Base-by-base conservation (phyloP, 2,797 vertebrate genomes). In the Spheniscus humboldti region DNA sequence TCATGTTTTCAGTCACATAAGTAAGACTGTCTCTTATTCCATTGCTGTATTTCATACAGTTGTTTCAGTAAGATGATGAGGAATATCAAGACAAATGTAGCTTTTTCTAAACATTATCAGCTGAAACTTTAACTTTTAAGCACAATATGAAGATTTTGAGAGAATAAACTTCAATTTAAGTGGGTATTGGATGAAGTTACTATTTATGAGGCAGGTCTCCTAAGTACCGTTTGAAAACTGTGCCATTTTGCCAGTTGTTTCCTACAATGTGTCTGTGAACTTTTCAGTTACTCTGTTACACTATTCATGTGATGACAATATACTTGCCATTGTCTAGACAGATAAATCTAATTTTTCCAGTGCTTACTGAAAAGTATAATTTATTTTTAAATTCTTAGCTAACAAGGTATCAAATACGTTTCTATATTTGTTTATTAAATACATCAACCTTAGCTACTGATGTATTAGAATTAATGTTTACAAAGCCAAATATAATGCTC, bases 401-500 rank as follows among this genome's bases (percentile, higher is more conserved):
- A 79, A 11, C 20, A 94, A 95, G 37, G 47, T 84, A 86, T 59
- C 72, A 85, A 86, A 68, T 39, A 79, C 33, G 48, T 66, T 88
- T 50, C 43, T 52, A 39, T 63, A 74, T 75, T 45, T 62, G 18
- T 71, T 74, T 93, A 67, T 67, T 78, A 90, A 83, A 81, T 64
- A 67, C 1, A 56, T 87, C 83, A 96, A 88, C 41, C 39, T 94
- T 83, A 84, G 27, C 14, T 91, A 77, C 33, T 37, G 50, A 84
- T 57, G 45, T 94, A 86, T 94, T 92, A 93, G 41, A 88, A 83
- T 96, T 95, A 92, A 89, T 97, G 60, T 97, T 98, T 97, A 93
- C 43, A 64, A 86, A 97, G n/a, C 12, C 86, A 96, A 90, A 94
- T 94, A 66, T 53, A 96, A 96, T 95, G 62, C 41, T 86, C 85